Percentiles rank a stretch among this genome's conserved stretches.
Evolutionary conservation across 1,140 invertebrate genomes (phyloP).

Genomic region (Battus philenor): DNA sequence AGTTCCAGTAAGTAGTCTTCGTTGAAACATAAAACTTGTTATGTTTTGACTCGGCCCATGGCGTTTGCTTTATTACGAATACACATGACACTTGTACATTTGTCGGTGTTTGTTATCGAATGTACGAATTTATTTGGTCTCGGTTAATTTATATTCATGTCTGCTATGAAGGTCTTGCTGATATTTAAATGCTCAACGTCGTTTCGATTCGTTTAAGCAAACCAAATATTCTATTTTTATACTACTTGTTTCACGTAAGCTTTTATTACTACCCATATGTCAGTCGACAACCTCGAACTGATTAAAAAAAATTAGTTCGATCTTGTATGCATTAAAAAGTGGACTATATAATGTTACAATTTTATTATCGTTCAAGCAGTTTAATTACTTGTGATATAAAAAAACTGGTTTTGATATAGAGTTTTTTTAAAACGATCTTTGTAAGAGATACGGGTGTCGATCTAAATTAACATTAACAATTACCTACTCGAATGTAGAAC

Average conservation of each 20-base stretch:
- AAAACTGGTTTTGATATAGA: slow-evolving; percentile 3
- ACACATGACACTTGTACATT: slow-evolving; percentile 30
- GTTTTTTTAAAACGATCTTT: slow-evolving; percentile 4
- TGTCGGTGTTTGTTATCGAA: slow-evolving; percentile 10
- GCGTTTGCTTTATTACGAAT: slow-evolving; percentile 36
- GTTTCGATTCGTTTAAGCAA: too few relatives aligned
- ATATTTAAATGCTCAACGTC: slow-evolving; percentile 6
- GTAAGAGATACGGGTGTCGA: slow-evolving; percentile 6
- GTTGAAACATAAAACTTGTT: slow-evolving; percentile 43
- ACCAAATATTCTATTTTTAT: slow-evolving; percentile 7
- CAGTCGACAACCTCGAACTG: slow-evolving; percentile 11
- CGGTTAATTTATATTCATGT: background rate
- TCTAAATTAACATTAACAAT: slow-evolving; percentile 16
- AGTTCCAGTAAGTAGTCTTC: slow-evolving; percentile 36
- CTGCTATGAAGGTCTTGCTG: slow-evolving; percentile 2
- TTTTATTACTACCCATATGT: slow-evolving; percentile 9
- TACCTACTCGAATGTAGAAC: slow-evolving; percentile 5
- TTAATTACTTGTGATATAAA: slow-evolving; percentile 10
- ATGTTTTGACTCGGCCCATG: slow-evolving; percentile 40
- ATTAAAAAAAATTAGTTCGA: slow-evolving; percentile 5
- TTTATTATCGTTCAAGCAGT: slow-evolving; percentile 4
- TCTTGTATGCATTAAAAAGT: slow-evolving; percentile 6
- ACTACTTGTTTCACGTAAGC: background rate
- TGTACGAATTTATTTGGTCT: background rate
- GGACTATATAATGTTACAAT: slow-evolving; percentile 5